Percentiles rank a stretch among this genome's conserved stretches.
Conservation (phyloP, 1,140 invertebrate species). For the Cyclargus thomasi region DNA sequence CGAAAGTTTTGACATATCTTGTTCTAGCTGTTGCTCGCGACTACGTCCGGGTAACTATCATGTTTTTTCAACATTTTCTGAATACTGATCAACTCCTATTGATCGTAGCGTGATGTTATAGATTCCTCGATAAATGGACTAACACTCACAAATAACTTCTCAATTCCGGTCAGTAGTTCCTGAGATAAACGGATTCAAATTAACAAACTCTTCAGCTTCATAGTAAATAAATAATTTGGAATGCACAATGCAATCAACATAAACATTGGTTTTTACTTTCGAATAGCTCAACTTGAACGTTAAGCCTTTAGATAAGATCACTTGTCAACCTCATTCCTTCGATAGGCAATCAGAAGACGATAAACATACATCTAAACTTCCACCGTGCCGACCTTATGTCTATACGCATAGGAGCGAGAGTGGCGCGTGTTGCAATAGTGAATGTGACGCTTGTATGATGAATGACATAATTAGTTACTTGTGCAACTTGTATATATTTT, state of each 20-base stretch:
- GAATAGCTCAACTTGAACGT: not conserved
- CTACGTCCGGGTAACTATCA: too few relatives aligned
- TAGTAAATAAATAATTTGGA: too few relatives aligned
- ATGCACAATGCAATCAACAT: not conserved
- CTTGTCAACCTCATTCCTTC: not conserved
- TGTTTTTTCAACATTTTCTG: too few relatives aligned
- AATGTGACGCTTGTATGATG: not conserved
- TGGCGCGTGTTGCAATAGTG: not conserved
- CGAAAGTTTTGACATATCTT: too few relatives aligned
- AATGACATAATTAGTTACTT: constrained; percentile 2
- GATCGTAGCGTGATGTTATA: too few relatives aligned
- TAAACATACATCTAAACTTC: not conserved
- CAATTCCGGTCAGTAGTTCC: too few relatives aligned
- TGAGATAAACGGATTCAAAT: too few relatives aligned
- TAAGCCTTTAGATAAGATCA: not conserved
- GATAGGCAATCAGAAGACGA: constrained; percentile 2
- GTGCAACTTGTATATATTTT: not conserved
- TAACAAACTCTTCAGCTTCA: too few relatives aligned
- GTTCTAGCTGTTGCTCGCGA: too few relatives aligned
- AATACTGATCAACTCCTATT: too few relatives aligned
- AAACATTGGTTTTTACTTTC: not conserved
- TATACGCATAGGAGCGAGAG: not conserved
- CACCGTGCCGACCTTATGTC: not conserved
- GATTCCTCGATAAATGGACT: too few relatives aligned
- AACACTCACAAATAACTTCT: too few relatives aligned